Evolutionary conservation across 2,113 vertebrate genomes (phyloP).

Genomic region (Charina bottae): DNA sequence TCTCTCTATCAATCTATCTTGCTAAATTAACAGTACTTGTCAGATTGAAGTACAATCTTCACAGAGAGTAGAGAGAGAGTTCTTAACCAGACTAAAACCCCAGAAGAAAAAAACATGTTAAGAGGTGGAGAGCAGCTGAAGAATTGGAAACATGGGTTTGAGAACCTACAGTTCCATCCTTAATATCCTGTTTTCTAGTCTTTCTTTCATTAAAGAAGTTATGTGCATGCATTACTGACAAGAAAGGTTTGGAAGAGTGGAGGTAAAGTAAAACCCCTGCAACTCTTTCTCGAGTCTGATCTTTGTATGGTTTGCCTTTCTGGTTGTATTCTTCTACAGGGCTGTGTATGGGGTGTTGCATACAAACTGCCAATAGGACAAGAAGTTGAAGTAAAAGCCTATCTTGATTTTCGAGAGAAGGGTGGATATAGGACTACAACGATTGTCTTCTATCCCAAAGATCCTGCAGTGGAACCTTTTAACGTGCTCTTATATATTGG

Average conservation of each 20-base stretch:
- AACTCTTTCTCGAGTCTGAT: background rate
- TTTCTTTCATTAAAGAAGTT: background rate
- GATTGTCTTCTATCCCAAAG: constrained; percentile 88
- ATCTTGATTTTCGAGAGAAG: constrained; percentile 95
- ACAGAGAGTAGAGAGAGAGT: background rate
- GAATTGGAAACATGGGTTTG: background rate
- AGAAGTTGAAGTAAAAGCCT: constrained; percentile 91
- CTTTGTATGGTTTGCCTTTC: constrained; percentile 32
- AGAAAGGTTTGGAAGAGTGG: background rate
- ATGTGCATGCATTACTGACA: background rate
- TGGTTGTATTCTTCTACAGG: constrained; percentile 74
- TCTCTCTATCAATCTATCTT: background rate
- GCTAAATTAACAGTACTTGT: background rate
- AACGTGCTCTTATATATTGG: constrained; percentile 91
- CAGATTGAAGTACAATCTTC: background rate
- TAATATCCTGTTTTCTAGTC: background rate
- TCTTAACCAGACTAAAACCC: background rate
- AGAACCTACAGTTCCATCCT: background rate
- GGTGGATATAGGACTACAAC: constrained; percentile 89
- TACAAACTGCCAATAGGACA: constrained; percentile 89
- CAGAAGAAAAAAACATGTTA: background rate
- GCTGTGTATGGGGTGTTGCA: constrained; percentile 94
- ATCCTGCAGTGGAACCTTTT: constrained; percentile 75
- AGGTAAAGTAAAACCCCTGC: background rate
- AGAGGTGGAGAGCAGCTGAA: background rate